phyloP scores from a whole-genome alignment of 2,113 vertebrate species.

The Oriolus oriolus region DNA sequence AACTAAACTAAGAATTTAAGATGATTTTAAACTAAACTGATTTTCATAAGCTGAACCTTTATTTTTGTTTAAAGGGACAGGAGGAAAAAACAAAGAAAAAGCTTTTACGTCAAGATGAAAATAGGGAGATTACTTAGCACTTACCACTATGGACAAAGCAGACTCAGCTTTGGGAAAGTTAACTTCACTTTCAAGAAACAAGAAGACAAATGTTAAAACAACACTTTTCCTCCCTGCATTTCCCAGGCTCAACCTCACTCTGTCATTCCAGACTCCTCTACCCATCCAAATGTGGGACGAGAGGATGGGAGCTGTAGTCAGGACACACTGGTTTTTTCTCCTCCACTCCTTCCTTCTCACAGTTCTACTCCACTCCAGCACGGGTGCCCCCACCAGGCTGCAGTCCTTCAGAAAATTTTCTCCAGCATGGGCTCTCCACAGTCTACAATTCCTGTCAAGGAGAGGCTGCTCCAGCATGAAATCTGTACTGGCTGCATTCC shows the following conservation, averaged over 20 bases:
- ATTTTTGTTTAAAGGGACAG: neutral
- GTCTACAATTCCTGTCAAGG: neutral
- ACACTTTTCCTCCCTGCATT: neutral
- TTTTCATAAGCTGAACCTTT: neutral
- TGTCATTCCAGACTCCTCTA: neutral
- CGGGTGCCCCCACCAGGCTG: neutral
- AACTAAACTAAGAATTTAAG: too few species aligned
- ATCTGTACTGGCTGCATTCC: neutral
- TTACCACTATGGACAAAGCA: neutral
- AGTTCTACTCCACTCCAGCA: neutral
- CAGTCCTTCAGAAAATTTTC: neutral
- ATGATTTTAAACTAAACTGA: neutral
- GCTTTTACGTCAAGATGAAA: neutral
- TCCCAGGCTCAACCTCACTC: neutral
- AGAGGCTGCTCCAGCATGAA: neutral
- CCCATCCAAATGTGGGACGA: accelerated
- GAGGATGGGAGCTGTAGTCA: neutral
- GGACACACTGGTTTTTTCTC: neutral
- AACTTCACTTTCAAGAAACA: neutral
- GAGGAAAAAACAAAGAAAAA: neutral
- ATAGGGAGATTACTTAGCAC: neutral
- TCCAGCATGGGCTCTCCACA: too few species aligned
- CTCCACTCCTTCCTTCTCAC: neutral
- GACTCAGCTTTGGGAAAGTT: neutral
- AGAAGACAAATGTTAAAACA: neutral